Evolutionary conservation across 2,797 vertebrate species (phyloP).

Genomic region (Mus spretus): DNA sequence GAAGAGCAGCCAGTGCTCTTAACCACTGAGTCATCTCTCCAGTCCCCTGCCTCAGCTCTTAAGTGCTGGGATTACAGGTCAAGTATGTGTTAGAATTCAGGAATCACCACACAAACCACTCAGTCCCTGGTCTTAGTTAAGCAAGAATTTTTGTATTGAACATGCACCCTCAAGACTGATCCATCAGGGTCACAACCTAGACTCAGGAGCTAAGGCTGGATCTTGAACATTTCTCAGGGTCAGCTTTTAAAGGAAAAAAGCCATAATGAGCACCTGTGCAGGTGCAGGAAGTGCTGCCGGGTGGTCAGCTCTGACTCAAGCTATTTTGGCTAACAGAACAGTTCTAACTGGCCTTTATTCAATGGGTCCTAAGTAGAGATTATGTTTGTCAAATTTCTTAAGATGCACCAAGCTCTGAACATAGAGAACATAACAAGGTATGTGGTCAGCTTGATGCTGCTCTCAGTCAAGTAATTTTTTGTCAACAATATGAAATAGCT

Average conservation of each 20-base stretch:
- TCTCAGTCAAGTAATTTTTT: not conserved
- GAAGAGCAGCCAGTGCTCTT: no score
- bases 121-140: not conserved
- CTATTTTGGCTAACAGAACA: not conserved
- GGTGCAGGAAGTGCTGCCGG: not conserved
- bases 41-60: not conserved
- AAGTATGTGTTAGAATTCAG: not conserved
- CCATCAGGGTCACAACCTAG: not conserved
- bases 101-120: not conserved
- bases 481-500: not conserved
- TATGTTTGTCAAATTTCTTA: not conserved
- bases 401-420: not conserved
- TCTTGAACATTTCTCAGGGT: not conserved
- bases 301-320: not conserved
- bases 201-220: not conserved
- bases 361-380: not conserved
- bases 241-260: not conserved
- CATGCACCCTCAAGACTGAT: not conserved
- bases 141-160: not conserved
- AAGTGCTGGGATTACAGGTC: not conserved
- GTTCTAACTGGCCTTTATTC: not conserved
- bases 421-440: not conserved
- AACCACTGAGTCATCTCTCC: no score
- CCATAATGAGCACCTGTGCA: no score
- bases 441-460: not conserved